Base-by-base conservation (phyloP, 2,113 vertebrate genomes). In the Clarias gariepinus region DNA sequence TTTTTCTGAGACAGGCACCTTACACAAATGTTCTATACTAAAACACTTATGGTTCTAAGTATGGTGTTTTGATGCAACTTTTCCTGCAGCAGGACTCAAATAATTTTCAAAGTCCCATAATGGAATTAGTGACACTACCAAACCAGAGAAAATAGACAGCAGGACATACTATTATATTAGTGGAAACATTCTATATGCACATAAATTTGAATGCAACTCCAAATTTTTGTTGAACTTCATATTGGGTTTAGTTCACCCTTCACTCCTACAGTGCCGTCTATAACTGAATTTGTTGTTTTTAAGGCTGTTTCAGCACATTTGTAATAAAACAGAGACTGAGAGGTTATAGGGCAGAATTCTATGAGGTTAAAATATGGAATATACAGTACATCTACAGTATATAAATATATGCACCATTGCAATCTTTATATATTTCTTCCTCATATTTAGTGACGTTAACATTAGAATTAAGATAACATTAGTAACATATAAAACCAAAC, bases 121-220 rank as follows among this genome's bases (percentile, higher is more conserved):
- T 52, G 52, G 61, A 82, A 82, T 82, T 82, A 82, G 61, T 28
- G 36, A 82, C 81, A 66, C 61, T 64, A 28, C 23, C 2, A 3
- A 81, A 81, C 36, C 60, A 81, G 41, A 82, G 36, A n/a, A 82
- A 82, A 66, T 52, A 82, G 81, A 82, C 61, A 52, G 41, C 28
- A 52, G 21, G 61, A 82, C 61, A 52, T 82, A n/a, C 61, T 66
- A 66, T 52, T 82, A 82, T 82, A 66, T 47, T 47, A 60, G 57
- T 0, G 15, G 41, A 63, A 5, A 64, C 41, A 82, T 66, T 82
- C 81, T 64, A 82, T 52, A 82, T 82, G 81, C 81, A 82, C 81
- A 82, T 82, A 82, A 82, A 82, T 82, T 82, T 82, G 61, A 82
- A 66, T 81, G 80, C 58, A 82, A 66, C 36, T 19, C 60, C 80